These are phyloP conservation scores for Cremastobaeus sp. DNA, from an alignment of 2,888 invertebrate species.

Conservation along the genomic window DNA sequence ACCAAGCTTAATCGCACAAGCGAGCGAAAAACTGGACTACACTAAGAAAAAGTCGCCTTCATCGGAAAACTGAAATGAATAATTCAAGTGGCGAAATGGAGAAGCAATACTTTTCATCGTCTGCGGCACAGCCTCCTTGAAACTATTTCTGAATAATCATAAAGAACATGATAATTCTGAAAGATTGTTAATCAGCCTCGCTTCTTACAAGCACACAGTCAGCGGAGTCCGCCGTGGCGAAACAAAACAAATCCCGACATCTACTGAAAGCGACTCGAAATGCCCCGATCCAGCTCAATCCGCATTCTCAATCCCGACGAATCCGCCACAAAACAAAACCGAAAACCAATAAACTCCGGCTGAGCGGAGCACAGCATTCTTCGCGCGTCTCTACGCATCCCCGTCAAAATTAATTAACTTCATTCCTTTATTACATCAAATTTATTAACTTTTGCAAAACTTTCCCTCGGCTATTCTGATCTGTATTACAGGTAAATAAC, in stretches of 20 bases:
- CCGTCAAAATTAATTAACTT: constrained; percentile 49
- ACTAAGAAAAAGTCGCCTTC: too few relatives aligned
- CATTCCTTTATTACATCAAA: constrained; percentile 27
- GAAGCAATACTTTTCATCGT: background rate
- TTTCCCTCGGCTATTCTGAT: constrained; percentile 18
- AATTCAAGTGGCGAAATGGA: background rate
- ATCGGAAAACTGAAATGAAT: constrained; percentile 2
- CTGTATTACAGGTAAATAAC: constrained; percentile 2
- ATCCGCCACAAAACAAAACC: constrained; percentile 18
- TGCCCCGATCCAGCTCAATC: constrained; percentile 22
- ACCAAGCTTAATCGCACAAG: too few relatives aligned
- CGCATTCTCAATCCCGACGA: constrained; percentile 17
- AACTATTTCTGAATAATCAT: constrained; percentile 2
- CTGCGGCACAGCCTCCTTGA: background rate
- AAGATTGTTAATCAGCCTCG: constrained; percentile 12
- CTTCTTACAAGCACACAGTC: background rate
- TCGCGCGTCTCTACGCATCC: constrained; percentile 13
- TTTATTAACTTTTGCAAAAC: constrained; percentile 39
- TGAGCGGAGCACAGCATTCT: constrained; percentile 9
- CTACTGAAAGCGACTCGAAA: constrained; percentile 26
- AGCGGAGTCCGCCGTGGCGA: too few relatives aligned
- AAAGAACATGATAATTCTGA: constrained; percentile 6
- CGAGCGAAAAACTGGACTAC: too few relatives aligned
- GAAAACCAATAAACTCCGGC: constrained; percentile 17
- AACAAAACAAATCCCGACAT: constrained; percentile 12